Evolutionary conservation across 2,797 vertebrate species (phyloP), one percentile per base, ranked within the genome.

Genomic region (Enteromius unitaeniatus): DNA sequence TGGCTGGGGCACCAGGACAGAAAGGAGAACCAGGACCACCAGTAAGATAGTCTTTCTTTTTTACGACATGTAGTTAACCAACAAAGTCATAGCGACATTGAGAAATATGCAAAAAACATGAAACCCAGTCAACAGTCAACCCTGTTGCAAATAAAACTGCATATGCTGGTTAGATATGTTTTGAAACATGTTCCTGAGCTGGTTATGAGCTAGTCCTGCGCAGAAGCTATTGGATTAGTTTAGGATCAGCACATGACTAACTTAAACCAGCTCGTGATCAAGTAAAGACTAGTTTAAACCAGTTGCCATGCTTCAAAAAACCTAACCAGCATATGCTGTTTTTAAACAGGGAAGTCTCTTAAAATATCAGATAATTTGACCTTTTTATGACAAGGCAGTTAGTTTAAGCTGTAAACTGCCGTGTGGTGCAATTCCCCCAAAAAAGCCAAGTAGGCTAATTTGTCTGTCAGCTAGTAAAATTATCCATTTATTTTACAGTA

Each of bases 21-120:
- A 99, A 98, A 93, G 98, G 98, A 91, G 97, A 99, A 89, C 95
- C 93, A 81, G 98, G 98, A 91, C 91, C 91, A 60, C 93, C 91
- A 94, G 98, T 99, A 94, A 95, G 96, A 93, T 69, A 83, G 85
- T 21, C 51, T 76, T 58, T 76, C 58, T 21, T 72, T 21, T 77
- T 31, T 83, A 72, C 26, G 21, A 23, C 6, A 7, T 69, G 2
- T 45, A 42, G 21, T 69, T 37, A 69, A 15, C 11, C 40, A 42
- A n/a, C 37, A 42, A 42, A 70, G n/a, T 17, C 40, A 70, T 70
- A 28, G 23, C 14, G 26, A 47, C 23, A 47, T 9, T 23, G 42
- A 19, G 14, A 72, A 72, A 26, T 1, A 70, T 70, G 42, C 42
- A 72, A 47, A 70, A 70, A 72, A 26, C 14, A 17, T 47, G 8